Evolutionary conservation across 2,888 invertebrate genomes (phyloP), one percentile per base, ranked within the genome.

Genomic region (Ophraella communa): DNA sequence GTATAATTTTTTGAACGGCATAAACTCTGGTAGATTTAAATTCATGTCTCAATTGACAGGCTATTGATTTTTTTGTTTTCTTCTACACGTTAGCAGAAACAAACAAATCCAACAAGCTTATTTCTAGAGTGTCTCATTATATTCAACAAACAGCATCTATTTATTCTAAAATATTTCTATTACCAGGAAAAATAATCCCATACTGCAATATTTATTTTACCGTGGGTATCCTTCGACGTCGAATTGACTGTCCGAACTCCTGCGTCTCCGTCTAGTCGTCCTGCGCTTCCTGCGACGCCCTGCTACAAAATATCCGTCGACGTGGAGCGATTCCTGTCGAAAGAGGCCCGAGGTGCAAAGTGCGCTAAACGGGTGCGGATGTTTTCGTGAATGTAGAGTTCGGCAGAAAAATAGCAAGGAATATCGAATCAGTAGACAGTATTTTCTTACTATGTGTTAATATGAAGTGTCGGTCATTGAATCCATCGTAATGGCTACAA

Each of bases 301-400:
- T 51, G 27, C 47, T 49, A 51, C 62, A 62, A 42, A 51, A 62
- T 23, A 39, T 18, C 33, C 42, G 35, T 47, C 61, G 55, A 60
- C 54, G 44, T 51, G 30, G 47, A 59, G 58, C 57, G 57, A 47
- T 42, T 47, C 35, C 30, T 42, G 39, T 35, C 65, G 55, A 30
- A 57, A 14, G 21, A 17, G 33, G 57, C 33, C 57, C 57, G 57
- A 57, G 47, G 51, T 33, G 51, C 56, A 56, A 51, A 56, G 56
- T 56, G 62, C 44, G 62, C 55, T 57, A 62, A 62, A 59, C 64
- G 68, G 68, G 68, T 61, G 68, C 68, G 68, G 68, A 62, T 64
- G 68, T 64, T 62, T 52, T 62, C 56, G 33, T 51, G 56, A 33
- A 52, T 51, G 62, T 51, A 17, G 56, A 52, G 62, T 57, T 57